Percentiles rank a stretch among this genome's conserved stretches.
Conservation (phyloP, 1,140 invertebrate species). For the Venturia canescens region DNA sequence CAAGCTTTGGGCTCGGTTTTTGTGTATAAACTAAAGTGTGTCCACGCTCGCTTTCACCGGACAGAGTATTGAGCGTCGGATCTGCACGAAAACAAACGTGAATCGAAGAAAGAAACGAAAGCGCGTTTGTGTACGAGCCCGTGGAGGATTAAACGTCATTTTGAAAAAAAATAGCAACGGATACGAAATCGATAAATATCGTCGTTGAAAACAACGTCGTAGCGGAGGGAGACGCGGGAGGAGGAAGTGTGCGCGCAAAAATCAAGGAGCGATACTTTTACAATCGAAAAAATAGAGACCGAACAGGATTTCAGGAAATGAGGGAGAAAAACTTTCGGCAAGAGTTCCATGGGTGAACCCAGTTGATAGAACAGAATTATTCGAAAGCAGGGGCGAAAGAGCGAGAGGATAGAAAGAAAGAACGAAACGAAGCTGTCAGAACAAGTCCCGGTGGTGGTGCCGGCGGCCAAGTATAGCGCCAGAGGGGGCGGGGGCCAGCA, state of each 20-base stretch:
- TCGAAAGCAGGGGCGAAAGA: not conserved
- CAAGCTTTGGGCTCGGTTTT: not conserved
- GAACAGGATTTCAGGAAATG: not conserved
- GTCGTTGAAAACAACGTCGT: not conserved
- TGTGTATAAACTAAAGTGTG: slow-evolving; percentile 24
- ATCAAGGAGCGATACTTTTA: not conserved
- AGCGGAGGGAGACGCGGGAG: not conserved
- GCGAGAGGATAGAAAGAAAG: not conserved
- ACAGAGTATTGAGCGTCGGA: not conserved
- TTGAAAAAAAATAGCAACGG: not conserved
- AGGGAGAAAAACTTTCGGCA: not conserved
- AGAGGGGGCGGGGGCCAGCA: not conserved
- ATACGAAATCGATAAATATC: too few species aligned
- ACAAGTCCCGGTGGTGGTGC: slow-evolving; percentile 46
- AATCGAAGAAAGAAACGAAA: slow-evolving; percentile 5
- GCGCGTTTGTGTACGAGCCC: not conserved
- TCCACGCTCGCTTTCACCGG: not conserved
- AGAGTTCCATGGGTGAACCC: not conserved
- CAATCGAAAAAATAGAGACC: not conserved
- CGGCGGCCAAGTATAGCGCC: not conserved
- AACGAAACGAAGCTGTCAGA: slow-evolving; percentile 38
- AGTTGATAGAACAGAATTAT: not conserved
- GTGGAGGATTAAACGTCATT: slow-evolving; percentile 5
- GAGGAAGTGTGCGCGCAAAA: not conserved
- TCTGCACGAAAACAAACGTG: slow-evolving; percentile 25